Evolutionary conservation across 2,113 vertebrate species (phyloP).

Genomic region (Oreochromis spilurus): DNA sequence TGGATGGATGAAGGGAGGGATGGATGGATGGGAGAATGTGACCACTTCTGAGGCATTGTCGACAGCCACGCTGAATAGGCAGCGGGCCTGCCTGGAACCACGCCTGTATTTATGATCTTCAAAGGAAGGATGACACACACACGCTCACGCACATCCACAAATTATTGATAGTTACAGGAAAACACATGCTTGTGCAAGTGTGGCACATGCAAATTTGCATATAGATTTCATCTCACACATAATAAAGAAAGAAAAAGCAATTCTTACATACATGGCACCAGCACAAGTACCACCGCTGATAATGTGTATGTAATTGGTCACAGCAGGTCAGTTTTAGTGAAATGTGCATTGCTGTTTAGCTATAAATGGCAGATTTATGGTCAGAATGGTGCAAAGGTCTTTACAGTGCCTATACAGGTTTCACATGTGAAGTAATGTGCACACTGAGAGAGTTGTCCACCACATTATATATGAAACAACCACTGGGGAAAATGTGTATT

Average conservation of each 20-base stretch:
- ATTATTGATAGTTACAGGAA: conserved; percentile 59
- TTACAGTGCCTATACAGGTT: background rate
- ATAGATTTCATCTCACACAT: background rate
- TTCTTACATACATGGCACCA: background rate
- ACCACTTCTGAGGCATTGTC: conserved; percentile 74
- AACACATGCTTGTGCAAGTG: conserved; percentile 37
- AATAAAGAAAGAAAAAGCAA: background rate
- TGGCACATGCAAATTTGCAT: conserved; percentile 24
- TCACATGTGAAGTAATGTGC: background rate
- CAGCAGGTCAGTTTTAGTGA: background rate
- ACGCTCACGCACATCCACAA: conserved; percentile 32
- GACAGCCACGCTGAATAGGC: conserved; percentile 65
- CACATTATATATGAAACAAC: background rate
- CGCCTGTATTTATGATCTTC: conserved; percentile 70
- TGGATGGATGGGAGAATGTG: conserved; percentile 55
- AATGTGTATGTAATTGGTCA: background rate
- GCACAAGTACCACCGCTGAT: background rate
- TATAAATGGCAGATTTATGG: background rate
- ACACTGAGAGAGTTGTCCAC: background rate
- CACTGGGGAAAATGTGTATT: background rate
- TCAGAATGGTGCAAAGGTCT: background rate
- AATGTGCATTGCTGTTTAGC: background rate
- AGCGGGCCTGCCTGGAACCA: conserved; percentile 54
- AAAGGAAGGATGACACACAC: conserved; percentile 68
- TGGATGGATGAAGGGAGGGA: conserved; percentile 52